Evolutionary conservation across 2,888 invertebrate genomes (phyloP), one percentile per base, ranked within the genome.

Genomic region (Empis stercorea): DNA sequence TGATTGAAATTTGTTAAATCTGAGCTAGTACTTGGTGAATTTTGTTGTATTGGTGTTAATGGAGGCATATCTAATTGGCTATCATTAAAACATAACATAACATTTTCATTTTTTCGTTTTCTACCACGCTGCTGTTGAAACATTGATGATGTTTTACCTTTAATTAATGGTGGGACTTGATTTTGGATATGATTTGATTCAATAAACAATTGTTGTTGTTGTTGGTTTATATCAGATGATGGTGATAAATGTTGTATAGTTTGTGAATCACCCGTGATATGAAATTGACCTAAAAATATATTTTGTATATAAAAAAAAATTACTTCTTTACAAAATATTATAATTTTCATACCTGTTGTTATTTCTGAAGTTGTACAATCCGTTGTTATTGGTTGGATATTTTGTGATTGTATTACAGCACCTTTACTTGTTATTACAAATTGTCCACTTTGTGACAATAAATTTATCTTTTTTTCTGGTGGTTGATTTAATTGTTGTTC

Each of bases 391-490:
- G 23, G 37, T 23, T 4, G 37, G 6, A 16, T 13, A 17, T 15
- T 13, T 10, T 17, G 37, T 37, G 11, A 11, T 32, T 30, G 16
- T n/a, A 70, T 49, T 23, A 70, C 57, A 13, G 64, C 60, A 37
- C 60, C 61, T 52, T 61, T 64, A 5, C 58, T 55, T 15, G 57
- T 56, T 1, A 57, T 57, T 17, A 52, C 47, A 15, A 54, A 30
- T 43, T 54, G 55, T 13, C 50, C 60, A 50, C 47, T 61, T 27
- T 27, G 32, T 40, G 14, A 1, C 20, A 40, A 14, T 40, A 14
- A 23, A n/a, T 27, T 40, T 14, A 14, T 17, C 17, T 17, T 38
- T 38, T 38, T 38, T 13, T 13, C 38, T 13, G 38, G 38, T 13
- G 38, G 38, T 20, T 38, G 38, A 11, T 10, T 13, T 17, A 13